phyloP scores from a whole-genome alignment of 2,888 invertebrate species.

The Rotaria macrura region DNA sequence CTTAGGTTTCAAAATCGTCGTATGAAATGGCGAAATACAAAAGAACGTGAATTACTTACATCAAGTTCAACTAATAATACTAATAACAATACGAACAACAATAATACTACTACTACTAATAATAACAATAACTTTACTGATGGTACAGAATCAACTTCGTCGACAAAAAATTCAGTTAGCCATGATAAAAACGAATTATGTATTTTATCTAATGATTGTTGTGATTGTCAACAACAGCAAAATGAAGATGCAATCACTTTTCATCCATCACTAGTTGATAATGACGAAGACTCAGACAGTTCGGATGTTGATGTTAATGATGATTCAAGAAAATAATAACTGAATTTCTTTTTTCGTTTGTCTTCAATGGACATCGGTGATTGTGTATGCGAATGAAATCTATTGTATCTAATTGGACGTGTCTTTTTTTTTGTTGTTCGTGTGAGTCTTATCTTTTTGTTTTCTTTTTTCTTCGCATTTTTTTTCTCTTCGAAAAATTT shows the following conservation, averaged over 20 bases:
- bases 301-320: neutral
- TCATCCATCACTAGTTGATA: neutral
- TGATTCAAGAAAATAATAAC: neutral
- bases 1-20: conserved; percentile 89
- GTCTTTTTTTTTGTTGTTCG: neutral
- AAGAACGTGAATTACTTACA: conserved; percentile 55
- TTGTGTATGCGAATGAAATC: neutral
- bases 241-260: neutral
- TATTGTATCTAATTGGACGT: neutral
- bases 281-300: neutral
- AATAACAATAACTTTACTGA: neutral
- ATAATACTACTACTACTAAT: neutral
- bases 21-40: conserved; percentile 97
- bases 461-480: neutral
- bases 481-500: neutral
- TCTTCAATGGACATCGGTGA: neutral
- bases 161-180: neutral
- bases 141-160: neutral
- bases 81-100: neutral
- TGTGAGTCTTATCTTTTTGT: neutral
- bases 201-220: neutral
- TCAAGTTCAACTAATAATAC: neutral
- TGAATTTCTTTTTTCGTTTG: neutral
- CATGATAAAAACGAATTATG: neutral
- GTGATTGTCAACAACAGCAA: neutral